A percentile compares a stretch with the other conserved stretches of the same genome.
Evolutionary conservation across 2,797 vertebrate genomes (phyloP).

Genomic region (Anguilla anguilla): DNA sequence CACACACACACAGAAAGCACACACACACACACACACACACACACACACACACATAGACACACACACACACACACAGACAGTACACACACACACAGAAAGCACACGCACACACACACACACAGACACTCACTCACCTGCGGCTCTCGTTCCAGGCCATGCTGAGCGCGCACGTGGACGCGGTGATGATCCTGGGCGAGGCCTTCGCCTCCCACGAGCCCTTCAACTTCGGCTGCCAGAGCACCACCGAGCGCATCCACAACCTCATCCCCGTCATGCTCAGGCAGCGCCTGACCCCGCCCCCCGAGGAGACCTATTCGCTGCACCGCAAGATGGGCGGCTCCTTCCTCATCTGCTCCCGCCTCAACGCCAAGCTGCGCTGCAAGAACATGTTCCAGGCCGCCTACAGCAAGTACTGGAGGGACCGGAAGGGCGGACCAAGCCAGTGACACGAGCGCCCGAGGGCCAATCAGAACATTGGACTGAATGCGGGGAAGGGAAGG

Average conservation of each 20-base stretch:
- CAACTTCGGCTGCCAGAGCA: conserved; percentile 87
- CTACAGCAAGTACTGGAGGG: conserved; percentile 84
- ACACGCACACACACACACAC: neutral
- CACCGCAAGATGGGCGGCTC: conserved; percentile 98
- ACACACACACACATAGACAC: too few species aligned
- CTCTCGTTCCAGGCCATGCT: conserved; percentile 81
- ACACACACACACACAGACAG: too few species aligned
- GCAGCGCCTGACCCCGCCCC: conserved; percentile 90
- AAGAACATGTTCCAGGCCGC: conserved; percentile 85
- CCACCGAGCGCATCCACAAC: conserved; percentile 92
- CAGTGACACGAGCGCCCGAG: conserved; percentile 36
- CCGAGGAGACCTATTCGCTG: conserved; percentile 95
- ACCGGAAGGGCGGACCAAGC: conserved; percentile 57
- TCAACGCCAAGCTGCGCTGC: conserved; percentile 84
- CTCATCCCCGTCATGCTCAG: conserved; percentile 95
- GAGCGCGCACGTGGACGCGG: conserved; percentile 90
- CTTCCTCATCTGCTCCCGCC: conserved; percentile 96
- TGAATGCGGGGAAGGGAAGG: conserved; percentile 17
- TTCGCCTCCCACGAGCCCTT: conserved; percentile 83
- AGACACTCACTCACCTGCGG: neutral
- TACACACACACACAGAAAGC: too few species aligned
- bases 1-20: neutral
- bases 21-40: too few species aligned
- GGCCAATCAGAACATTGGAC: conserved; percentile 44
- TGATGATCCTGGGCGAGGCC: conserved; percentile 96